phyloP scores from a whole-genome alignment of 2,888 invertebrate species.

The Dryadula phaetusa region DNA sequence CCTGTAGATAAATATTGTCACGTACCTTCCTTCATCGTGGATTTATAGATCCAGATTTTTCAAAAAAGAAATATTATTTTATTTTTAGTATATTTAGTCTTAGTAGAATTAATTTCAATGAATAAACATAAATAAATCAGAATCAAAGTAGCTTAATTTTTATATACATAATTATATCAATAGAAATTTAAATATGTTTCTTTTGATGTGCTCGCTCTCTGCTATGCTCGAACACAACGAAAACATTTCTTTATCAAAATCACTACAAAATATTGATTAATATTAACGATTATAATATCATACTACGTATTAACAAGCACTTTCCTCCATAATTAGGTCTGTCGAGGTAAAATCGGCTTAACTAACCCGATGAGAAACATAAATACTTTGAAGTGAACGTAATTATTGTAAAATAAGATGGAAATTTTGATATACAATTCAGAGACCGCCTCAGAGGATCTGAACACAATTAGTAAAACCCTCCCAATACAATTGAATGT shows the following conservation, averaged over 20 bases:
- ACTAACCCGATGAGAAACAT: conserved; percentile 14
- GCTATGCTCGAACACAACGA: too few relatives aligned
- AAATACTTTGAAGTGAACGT: conserved; percentile 25
- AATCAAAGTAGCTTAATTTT: too few relatives aligned
- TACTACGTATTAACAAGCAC: neutral
- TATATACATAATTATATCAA: too few relatives aligned
- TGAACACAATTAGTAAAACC: conserved; percentile 53
- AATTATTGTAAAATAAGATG: conserved; percentile 33
- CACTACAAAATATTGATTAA: neutral
- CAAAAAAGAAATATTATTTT: too few relatives aligned
- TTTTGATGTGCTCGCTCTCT: too few relatives aligned
- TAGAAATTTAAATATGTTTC: too few relatives aligned
- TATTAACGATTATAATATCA: neutral
- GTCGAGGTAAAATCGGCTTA: conserved; percentile 4
- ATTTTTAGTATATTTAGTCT: too few relatives aligned
- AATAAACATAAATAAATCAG: too few relatives aligned
- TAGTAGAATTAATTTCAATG: too few relatives aligned
- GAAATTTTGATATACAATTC: conserved; percentile 39
- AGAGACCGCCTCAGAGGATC: conserved; percentile 37
- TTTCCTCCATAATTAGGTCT: conserved; percentile 5
- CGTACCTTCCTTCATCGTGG: too few relatives aligned
- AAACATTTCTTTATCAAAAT: neutral
- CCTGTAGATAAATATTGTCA: too few relatives aligned
- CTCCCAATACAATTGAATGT: conserved; percentile 43
- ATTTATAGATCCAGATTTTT: too few relatives aligned